A percentile compares a stretch with the other conserved stretches of the same genome.
These are phyloP conservation scores for Calameuta filiformis DNA, from an alignment of 2,888 invertebrate genomes.

Conservation along the genomic window DNA sequence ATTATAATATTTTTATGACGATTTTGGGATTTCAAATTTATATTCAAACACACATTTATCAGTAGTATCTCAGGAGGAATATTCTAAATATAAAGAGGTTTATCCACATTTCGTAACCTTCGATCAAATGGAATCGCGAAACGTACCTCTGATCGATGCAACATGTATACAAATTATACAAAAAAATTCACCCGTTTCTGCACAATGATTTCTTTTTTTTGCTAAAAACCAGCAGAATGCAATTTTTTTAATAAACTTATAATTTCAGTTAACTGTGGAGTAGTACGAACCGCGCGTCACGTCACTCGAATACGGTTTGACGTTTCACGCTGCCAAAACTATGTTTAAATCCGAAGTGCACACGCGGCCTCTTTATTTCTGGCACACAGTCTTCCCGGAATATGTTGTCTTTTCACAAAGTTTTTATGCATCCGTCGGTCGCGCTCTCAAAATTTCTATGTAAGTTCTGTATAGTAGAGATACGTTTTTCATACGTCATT, in stretches of 20 bases:
- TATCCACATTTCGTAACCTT: neutral
- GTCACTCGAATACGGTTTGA: slow-evolving; percentile 61
- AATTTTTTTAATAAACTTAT: too few species aligned
- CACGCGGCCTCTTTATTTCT: slow-evolving; percentile 59
- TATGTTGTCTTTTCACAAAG: slow-evolving; percentile 10
- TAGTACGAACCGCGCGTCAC: slow-evolving; percentile 51
- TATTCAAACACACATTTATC: too few species aligned
- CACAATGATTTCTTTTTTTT: neutral
- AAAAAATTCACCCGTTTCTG: too few species aligned
- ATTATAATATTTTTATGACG: too few species aligned
- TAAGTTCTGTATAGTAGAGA: too few species aligned
- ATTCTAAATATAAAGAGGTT: too few species aligned
- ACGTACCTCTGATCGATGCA: neutral
- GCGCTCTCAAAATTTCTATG: too few species aligned
- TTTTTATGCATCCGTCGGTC: too few species aligned
- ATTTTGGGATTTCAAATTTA: too few species aligned
- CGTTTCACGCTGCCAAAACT: slow-evolving; percentile 64
- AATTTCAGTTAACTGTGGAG: slow-evolving; percentile 22
- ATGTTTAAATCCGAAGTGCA: slow-evolving; percentile 62
- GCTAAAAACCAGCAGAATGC: neutral
- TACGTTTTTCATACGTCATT: too few species aligned
- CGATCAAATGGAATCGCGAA: slow-evolving; percentile 12
- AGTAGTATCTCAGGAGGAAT: too few species aligned
- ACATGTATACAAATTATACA: too few species aligned
- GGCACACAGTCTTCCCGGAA: slow-evolving; percentile 26